Percentiles rank a stretch among this genome's conserved stretches.
These are phyloP conservation scores for Drosophila auraria DNA, from an alignment of 1,140 invertebrate species.

Conservation along the genomic window DNA sequence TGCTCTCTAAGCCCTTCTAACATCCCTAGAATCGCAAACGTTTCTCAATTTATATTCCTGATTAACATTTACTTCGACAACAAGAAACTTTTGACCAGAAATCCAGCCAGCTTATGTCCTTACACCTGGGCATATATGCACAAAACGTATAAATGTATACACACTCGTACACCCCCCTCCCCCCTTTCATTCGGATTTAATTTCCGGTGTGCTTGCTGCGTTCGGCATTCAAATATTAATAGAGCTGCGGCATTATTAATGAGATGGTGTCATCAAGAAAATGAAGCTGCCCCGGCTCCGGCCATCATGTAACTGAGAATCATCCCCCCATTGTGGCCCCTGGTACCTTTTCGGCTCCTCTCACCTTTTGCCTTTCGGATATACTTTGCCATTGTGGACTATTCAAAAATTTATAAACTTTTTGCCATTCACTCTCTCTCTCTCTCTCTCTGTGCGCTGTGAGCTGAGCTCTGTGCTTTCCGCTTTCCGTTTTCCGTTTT, in stretches of 20 bases:
- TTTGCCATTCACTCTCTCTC: conserved; percentile 33
- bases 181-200: conserved; percentile 66
- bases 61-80: background rate
- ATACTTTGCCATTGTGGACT: conserved; percentile 53
- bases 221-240: conserved; percentile 78
- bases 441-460: too few relatives aligned
- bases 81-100: conserved; percentile 6
- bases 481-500: conserved; percentile 2
- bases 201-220: conserved; percentile 68
- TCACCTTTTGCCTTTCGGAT: conserved; percentile 46
- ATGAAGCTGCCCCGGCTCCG: conserved; percentile 66
- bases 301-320: conserved; percentile 16
- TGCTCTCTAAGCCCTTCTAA: too few relatives aligned
- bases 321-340: conserved; percentile 11
- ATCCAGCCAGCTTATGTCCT: conserved; percentile 1
- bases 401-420: conserved; percentile 74
- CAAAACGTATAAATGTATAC: background rate
- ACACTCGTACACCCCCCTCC: background rate
- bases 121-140: background rate
- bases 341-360: conserved; percentile 6
- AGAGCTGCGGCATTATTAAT: conserved; percentile 74
- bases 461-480: conserved; percentile 9
- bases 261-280: conserved; percentile 79
- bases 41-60: background rate
- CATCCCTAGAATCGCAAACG: background rate